Conservation (phyloP, 2,888 invertebrate species). For the Mylabris sibirica region DNA sequence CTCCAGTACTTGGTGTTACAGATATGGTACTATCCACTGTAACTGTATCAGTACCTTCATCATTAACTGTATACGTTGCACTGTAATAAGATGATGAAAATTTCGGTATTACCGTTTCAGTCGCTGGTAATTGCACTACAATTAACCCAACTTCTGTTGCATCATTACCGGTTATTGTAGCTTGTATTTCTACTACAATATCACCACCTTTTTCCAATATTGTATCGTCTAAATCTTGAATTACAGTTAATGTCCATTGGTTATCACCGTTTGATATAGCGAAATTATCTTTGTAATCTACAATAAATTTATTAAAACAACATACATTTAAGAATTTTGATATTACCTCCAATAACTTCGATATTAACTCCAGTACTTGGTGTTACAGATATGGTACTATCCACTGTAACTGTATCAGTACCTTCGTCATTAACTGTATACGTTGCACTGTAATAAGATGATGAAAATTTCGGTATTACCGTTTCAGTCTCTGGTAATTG, state of each 20-base stretch:
- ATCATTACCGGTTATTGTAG: background rate
- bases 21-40: slow-evolving; percentile 26
- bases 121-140: background rate
- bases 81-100: slow-evolving; percentile 34
- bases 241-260: background rate
- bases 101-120: background rate
- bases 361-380: slow-evolving; percentile 10
- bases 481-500: background rate
- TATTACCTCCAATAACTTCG: slow-evolving; percentile 17
- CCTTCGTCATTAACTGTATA: background rate
- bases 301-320: no score
- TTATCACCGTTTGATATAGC: background rate
- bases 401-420: background rate
- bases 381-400: slow-evolving; percentile 13
- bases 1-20: slow-evolving; percentile 16
- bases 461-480: slow-evolving; percentile 12
- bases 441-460: background rate
- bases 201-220: slow-evolving; percentile 4
- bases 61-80: slow-evolving; percentile 34
- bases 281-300: background rate
- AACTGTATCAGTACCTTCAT: slow-evolving; percentile 18
- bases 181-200: background rate
- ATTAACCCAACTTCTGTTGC: background rate
- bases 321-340: no score
- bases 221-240: background rate